Evolutionary conservation across 2,888 invertebrate genomes (phyloP).

Genomic region (Andrena marginata): DNA sequence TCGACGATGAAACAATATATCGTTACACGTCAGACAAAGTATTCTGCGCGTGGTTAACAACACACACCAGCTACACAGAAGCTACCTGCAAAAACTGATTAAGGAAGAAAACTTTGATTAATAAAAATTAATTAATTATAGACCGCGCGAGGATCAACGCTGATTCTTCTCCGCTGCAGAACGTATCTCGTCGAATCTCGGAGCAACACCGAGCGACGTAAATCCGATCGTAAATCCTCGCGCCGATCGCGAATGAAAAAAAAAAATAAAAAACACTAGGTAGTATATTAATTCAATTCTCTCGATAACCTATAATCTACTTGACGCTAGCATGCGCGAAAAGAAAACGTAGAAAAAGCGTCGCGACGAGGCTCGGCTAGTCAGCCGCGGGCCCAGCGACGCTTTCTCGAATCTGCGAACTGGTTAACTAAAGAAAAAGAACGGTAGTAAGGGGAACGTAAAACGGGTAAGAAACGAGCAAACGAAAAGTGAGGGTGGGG

Average conservation of each 20-base stretch:
- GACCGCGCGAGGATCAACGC: constrained; percentile 56
- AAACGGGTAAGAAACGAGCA: constrained; percentile 55
- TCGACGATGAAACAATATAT: constrained; percentile 35
- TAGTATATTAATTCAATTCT: constrained; percentile 44
- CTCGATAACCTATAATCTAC: constrained; percentile 53
- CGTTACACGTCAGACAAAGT: constrained; percentile 51
- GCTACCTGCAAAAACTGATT: constrained; percentile 79
- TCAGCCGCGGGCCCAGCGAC: not conserved
- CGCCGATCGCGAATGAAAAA: constrained; percentile 39
- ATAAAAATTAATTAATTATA: constrained; percentile 48
- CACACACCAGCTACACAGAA: constrained; percentile 74
- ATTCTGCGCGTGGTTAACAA: constrained; percentile 70
- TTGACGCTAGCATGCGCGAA: constrained; percentile 65
- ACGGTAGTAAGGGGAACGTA: constrained; percentile 28
- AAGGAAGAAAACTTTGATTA: constrained; percentile 70
- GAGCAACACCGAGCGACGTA: no score
- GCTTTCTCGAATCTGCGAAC: not conserved
- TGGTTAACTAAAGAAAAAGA: not conserved
- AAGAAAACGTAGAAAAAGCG: constrained; percentile 39
- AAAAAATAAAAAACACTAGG: constrained; percentile 13
- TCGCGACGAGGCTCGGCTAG: not conserved
- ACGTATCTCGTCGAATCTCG: no score
- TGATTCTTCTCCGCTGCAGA: no score
- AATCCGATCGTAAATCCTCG: constrained; percentile 22
- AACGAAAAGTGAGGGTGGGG: constrained; percentile 37